Conservation (phyloP, 1,140 invertebrate genomes). For the Dendrolimus punctatus region DNA sequence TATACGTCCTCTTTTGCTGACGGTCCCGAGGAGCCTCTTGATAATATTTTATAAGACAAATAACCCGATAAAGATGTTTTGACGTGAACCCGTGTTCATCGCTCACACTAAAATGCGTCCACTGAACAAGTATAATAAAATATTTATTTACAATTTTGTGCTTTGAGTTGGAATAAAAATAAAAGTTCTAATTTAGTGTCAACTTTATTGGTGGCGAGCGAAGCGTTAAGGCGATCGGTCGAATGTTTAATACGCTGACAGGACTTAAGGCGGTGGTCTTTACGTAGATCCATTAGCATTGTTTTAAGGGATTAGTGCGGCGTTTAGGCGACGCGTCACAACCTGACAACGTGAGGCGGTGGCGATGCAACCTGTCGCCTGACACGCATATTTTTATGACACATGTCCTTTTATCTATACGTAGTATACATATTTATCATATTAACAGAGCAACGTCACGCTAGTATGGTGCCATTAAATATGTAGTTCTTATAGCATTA, state of each 20-base stretch:
- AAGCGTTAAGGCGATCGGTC: conserved; percentile 58
- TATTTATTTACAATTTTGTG: conserved; percentile 64
- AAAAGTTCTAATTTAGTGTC: conserved; percentile 65
- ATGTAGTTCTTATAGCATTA: too few relatives aligned
- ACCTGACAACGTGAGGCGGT: too few relatives aligned
- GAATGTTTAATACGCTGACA: conserved; percentile 59
- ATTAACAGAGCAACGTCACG: too few relatives aligned
- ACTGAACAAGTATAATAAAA: conserved; percentile 67
- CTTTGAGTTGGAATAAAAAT: conserved; percentile 53
- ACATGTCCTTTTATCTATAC: conserved; percentile 45
- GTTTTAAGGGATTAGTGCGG: conserved; percentile 66
- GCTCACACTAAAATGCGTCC: conserved; percentile 69
- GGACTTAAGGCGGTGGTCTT: conserved; percentile 55
- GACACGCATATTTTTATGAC: conserved; percentile 66
- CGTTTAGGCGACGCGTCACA: conserved; percentile 35
- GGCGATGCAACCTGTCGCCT: conserved; percentile 38
- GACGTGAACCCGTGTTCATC: conserved; percentile 71
- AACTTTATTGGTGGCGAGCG: conserved; percentile 63
- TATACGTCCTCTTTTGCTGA: conserved; percentile 67
- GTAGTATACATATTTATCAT: conserved; percentile 12
- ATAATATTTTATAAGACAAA: conserved; percentile 73
- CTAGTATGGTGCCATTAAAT: too few relatives aligned
- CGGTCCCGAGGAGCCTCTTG: conserved; percentile 66
- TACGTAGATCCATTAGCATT: conserved; percentile 67
- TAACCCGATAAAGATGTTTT: conserved; percentile 72